Base-by-base conservation (phyloP, 2,797 vertebrate species). In the Acipenser transmontanus region DNA sequence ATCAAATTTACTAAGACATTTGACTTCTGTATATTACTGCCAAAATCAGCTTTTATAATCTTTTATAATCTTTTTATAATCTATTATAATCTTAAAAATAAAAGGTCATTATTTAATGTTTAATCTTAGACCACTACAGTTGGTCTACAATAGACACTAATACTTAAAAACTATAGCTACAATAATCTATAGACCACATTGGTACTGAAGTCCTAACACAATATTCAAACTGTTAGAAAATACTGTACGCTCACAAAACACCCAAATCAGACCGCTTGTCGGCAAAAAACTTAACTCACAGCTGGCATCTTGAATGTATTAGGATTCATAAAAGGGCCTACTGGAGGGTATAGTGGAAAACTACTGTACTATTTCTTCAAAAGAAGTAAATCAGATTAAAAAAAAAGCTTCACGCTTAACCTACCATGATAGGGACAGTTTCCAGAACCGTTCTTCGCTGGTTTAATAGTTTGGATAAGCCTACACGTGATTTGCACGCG, bases 341-440 rank as follows among this genome's bases (percentile, higher is more conserved):
- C 8, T 14, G 7, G 61, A 48, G 61, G 6, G n/a, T 1, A 12
- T 11, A 12, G 20, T 62, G 61, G 7, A 47, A 48, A 47, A 3
- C 61, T 2, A 10, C 12, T 13, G 47, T 8, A 63, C 6, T 7
- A 5, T 5, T 1, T 12, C 62, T 8, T 10, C 7, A 8, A 49
- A 52, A 13, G 51, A 7, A 8, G 6, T 51, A 6, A 49, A 4
- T 64, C 13, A 49, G 11, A 20, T 6, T 12, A 47, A 34, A 34
- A 20, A 52, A 17, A 52, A 20, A 64, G n/a, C 8, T 20, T 5
- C 47, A 6, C 11, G 12, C 61, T 6, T 47, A 8, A 66, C 64
- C 34, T 66, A 66, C 64, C 64, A 66, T 66, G 64, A 59, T 66
- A 14, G 56, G 54, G 13, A 54, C 17, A n/a, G 50, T 34, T 8